A percentile compares a stretch with the other conserved stretches of the same genome.
Evolutionary conservation across 1,140 invertebrate genomes (phyloP).

Genomic region (Heliconius himera): DNA sequence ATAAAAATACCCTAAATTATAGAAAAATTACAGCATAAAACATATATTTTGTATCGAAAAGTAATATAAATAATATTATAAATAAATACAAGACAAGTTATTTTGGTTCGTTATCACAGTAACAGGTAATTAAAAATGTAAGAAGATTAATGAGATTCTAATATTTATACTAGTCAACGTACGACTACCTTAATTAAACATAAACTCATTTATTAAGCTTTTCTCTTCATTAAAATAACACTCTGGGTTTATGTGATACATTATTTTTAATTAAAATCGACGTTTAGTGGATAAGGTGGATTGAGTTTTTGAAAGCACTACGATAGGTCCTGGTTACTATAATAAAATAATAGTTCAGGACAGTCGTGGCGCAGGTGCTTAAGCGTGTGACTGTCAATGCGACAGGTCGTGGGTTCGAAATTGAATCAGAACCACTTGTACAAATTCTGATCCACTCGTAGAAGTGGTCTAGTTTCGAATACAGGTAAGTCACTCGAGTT

Average conservation of each 20-base stretch:
- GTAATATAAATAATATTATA: too few species aligned
- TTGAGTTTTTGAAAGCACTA: not conserved
- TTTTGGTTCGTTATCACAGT: not conserved
- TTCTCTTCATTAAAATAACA: not conserved
- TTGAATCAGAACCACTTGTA: too few species aligned
- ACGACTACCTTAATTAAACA: conserved; percentile 5
- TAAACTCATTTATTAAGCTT: not conserved
- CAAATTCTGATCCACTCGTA: too few species aligned
- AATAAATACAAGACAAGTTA: too few species aligned
- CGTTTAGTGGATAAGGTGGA: not conserved
- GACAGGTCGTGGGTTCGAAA: too few species aligned
- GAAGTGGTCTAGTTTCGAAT: too few species aligned
- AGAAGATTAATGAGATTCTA: not conserved
- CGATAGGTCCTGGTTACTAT: not conserved
- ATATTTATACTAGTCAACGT: not conserved
- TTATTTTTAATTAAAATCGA: not conserved
- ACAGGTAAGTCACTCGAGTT: too few species aligned
- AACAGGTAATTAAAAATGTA: not conserved
- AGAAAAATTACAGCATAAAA: too few species aligned
- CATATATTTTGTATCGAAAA: too few species aligned
- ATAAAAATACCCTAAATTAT: too few species aligned
- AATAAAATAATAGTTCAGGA: not conserved
- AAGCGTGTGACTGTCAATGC: too few species aligned
- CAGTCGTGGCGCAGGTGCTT: too few species aligned
- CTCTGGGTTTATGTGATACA: not conserved